phyloP scores from a whole-genome alignment of 1,140 invertebrate species.

The Apis florea region DNA sequence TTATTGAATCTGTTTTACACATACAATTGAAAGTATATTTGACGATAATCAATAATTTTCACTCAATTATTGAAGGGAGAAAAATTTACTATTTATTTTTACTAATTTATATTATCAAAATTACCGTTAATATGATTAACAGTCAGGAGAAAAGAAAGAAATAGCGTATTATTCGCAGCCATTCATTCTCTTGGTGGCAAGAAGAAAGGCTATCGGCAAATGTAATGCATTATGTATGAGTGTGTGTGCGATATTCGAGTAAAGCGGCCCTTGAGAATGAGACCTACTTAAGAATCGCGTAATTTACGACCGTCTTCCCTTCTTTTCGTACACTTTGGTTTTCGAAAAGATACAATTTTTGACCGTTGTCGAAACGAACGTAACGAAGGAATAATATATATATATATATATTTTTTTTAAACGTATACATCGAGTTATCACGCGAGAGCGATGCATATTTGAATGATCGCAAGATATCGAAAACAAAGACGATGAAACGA shows the following conservation, averaged over 20 bases:
- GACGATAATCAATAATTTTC: too few relatives aligned
- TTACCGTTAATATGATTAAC: slow-evolving; percentile 25
- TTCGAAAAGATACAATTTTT: not conserved
- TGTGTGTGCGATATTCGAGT: slow-evolving; percentile 19
- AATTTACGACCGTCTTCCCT: not conserved
- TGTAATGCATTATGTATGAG: slow-evolving; percentile 73
- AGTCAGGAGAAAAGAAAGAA: not conserved
- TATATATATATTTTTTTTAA: too few relatives aligned
- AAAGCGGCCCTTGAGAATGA: slow-evolving; percentile 17
- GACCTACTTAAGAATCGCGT: not conserved
- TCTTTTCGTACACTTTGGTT: not conserved
- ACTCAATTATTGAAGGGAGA: too few relatives aligned
- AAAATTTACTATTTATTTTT: too few relatives aligned
- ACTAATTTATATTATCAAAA: not conserved
- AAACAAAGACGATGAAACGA: not conserved
- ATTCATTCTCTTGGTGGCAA: slow-evolving; percentile 34
- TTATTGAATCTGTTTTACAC: not conserved
- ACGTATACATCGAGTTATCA: too few relatives aligned
- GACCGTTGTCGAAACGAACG: too few relatives aligned
- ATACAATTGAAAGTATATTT: too few relatives aligned
- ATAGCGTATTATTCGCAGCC: slow-evolving; percentile 52
- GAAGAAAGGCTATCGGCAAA: slow-evolving; percentile 65
- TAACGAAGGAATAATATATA: too few relatives aligned
- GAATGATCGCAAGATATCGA: not conserved
- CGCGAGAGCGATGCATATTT: too few relatives aligned